Evolutionary conservation across 2,888 invertebrate species (phyloP), one percentile per base, ranked within the genome.

Genomic region (Caenorhabditis angaria): DNA sequence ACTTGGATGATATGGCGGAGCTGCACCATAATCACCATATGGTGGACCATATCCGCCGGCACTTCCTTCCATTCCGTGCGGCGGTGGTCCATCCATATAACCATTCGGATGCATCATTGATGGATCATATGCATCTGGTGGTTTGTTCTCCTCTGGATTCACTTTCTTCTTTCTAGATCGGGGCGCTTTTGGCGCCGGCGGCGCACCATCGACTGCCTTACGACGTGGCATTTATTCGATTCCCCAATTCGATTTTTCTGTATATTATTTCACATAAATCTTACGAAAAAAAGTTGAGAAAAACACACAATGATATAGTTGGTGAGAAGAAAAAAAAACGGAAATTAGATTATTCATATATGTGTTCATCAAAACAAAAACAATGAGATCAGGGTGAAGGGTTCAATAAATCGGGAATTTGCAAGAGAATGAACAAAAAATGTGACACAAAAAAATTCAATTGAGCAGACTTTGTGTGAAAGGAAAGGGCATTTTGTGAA

Each of bases 141-240:
- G 61, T 35, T 70, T 74, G 4, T 64, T 66, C 66, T 71, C 72
- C 55, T 77, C 78, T 6, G 56, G 65, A 2, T 76, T 75, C 57
- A 65, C 72, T 65, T 82, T 82, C 76, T 77, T 77, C 75, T 78
- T 77, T n/a, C 82, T 57, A 10, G 76, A 68, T 22, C 82, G 69
- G 12, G 78, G 76, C 20, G 64, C 59, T 35, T 77, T 73, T 1
- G 77, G 67, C 6, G 78, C 74, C 8, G 74, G 73, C 54, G 77
- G 72, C 18, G 72, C 67, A 28, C 78, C 82, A 60, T 77, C 80
- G 22, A 41, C 47, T 10, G 70, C 68, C 65, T 77, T 77, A 60
- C 74, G 74, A 28, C 82, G 77, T 48, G 82, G 80, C 82, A 82
- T 82, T 57, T 59, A 47, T 59, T 58, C 61, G 14, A 18, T 12